Evolutionary conservation across 2,888 invertebrate species (phyloP), one percentile per base, ranked within the genome.

Genomic region (Drosophila neonasuta): DNA sequence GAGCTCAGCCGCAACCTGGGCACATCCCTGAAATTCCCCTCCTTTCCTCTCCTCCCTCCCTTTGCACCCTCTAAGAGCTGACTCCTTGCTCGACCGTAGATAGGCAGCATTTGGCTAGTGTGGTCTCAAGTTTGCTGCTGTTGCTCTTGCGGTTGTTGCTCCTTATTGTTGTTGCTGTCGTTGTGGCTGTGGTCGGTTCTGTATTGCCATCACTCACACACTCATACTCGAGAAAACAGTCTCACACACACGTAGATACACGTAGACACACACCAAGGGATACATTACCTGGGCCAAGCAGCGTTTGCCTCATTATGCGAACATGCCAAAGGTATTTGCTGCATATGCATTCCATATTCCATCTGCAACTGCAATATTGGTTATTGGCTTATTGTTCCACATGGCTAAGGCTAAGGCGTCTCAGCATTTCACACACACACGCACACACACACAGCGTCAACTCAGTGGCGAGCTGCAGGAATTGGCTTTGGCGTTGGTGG

Each of bases 381-480:
- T 49, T 65, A 77, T 77, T 74, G 78, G 73, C 63, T 72, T 77
- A 72, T 63, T 68, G 73, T 58, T 57, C 62, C 51, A 45, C 32
- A 34, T 50, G 60, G 42, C 24, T 30, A 39, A 58, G 34, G 42
- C 17, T 30, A 39, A 61, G 34, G 46, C 17, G 29, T 30, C 64
- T 36, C 10, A 39, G 5, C 45, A 41, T 49, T 55, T 32, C 52
- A 15, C 55, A 15, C 55, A 20, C 52, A 15, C 52, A 15, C 51
- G 13, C 55, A 20, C 52, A 17, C 52, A 15, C 55, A 15, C 55
- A 15, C 52, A 17, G 44, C 17, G n/a, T 60, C 39, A 29, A 20
- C 44, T 32, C 17, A 36, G 36, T 46, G 2, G 41, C 9, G 32
- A 32, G 32, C 9, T 9, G 32, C 32, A 32, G 32, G 5, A n/a